Evolutionary conservation across 2,113 vertebrate species (phyloP).

Genomic region (Lipophrys pholis): DNA sequence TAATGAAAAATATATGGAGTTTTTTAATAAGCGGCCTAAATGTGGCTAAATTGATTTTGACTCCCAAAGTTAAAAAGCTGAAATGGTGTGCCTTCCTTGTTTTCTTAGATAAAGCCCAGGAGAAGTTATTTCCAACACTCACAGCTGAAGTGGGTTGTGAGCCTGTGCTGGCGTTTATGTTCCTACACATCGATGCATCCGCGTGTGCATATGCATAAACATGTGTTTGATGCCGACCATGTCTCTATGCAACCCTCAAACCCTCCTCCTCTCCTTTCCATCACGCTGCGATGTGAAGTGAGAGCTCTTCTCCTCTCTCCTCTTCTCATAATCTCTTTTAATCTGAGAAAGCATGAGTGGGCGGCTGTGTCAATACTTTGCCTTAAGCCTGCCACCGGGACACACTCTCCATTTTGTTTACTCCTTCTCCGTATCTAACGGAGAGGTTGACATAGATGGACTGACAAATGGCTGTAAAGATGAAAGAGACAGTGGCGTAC

Average conservation of each 20-base stretch:
- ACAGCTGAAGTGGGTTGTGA: conserved; percentile 8
- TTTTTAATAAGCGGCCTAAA: too few relatives aligned
- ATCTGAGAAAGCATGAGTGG: conserved; percentile 59
- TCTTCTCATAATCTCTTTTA: conserved; percentile 74
- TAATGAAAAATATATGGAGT: too few relatives aligned
- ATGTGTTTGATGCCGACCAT: conserved; percentile 55
- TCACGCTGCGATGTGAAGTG: conserved; percentile 37
- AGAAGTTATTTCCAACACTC: background rate
- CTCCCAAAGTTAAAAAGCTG: too few relatives aligned
- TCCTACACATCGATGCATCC: conserved; percentile 36
- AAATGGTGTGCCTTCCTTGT: too few relatives aligned
- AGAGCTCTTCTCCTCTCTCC: conserved; percentile 51
- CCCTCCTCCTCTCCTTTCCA: background rate
- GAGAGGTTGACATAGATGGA: conserved; percentile 31
- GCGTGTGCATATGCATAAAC: conserved; percentile 66
- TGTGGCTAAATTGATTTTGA: too few relatives aligned
- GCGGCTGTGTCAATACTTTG: conserved; percentile 67
- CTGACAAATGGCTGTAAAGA: conserved; percentile 3
- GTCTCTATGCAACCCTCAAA: conserved; percentile 45
- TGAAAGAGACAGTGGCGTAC: conserved; percentile 13
- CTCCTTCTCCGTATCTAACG: conserved; percentile 28
- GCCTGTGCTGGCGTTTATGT: conserved; percentile 29
- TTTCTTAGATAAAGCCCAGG: background rate
- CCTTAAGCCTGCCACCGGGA: conserved; percentile 56
- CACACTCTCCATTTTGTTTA: conserved; percentile 59